phyloP scores from a whole-genome alignment of 2,797 vertebrate species.

The Rachycentron canadum region DNA sequence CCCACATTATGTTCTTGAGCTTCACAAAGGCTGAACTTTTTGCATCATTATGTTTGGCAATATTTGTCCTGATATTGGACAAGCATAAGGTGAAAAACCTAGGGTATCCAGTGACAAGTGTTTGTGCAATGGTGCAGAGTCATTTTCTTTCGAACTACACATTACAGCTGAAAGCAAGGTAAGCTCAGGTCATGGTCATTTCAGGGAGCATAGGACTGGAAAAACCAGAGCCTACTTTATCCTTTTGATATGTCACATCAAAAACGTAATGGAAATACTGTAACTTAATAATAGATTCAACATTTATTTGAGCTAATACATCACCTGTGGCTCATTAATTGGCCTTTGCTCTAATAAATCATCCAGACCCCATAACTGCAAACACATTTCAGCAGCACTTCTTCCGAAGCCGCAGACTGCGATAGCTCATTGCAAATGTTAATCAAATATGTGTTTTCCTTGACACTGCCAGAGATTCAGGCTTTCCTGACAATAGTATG shows the following conservation, averaged over 20 bases:
- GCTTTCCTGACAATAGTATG: slow-evolving; percentile 60
- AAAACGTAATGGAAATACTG: slow-evolving; percentile 45
- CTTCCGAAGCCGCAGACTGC: slow-evolving; percentile 44
- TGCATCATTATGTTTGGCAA: background rate
- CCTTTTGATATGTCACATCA: slow-evolving; percentile 29
- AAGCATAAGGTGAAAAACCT: background rate
- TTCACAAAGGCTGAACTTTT: background rate
- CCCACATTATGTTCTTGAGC: background rate
- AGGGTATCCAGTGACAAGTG: background rate
- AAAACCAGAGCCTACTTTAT: slow-evolving; percentile 11
- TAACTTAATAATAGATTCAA: slow-evolving; percentile 35
- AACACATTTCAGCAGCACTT: slow-evolving; percentile 22
- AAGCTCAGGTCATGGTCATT: background rate
- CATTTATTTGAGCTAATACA: slow-evolving; percentile 45
- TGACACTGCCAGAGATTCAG: slow-evolving; percentile 54
- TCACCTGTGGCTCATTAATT: slow-evolving; percentile 33
- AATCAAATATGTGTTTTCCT: slow-evolving; percentile 72
- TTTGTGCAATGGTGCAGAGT: background rate
- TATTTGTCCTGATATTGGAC: slow-evolving; percentile 6
- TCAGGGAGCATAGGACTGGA: background rate
- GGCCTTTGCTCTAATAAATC: background rate
- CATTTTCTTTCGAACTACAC: slow-evolving; percentile 6
- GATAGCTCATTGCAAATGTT: slow-evolving; percentile 60
- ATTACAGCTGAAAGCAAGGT: background rate
- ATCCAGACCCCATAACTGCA: slow-evolving; percentile 14